These are phyloP conservation scores for Campoplex capitator DNA, from an alignment of 2,888 invertebrate genomes.

Conservation along the genomic window DNA sequence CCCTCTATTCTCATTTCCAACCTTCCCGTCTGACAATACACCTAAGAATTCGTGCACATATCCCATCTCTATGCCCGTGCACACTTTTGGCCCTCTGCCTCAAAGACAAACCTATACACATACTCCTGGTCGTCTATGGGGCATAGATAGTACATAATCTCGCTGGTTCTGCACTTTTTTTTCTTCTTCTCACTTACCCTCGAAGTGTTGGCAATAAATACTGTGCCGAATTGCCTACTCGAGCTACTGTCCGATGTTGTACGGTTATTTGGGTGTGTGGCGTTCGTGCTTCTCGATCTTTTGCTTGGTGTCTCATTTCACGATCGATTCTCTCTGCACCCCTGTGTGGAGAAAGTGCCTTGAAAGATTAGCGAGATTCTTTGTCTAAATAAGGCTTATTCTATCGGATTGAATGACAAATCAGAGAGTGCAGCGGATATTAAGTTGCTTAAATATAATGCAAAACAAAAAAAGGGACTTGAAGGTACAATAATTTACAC, in stretches of 20 bases:
- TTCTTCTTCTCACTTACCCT: conserved; percentile 58
- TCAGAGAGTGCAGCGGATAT: not conserved
- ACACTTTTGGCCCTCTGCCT: conserved; percentile 22
- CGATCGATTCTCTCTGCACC: not conserved
- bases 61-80: conserved; percentile 17
- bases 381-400: not conserved
- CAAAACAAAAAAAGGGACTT: too few relatives aligned
- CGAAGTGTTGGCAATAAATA: conserved; percentile 77
- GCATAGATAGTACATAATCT: conserved; percentile 71
- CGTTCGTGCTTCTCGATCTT: conserved; percentile 31
- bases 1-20: conserved; percentile 42
- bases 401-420: not conserved
- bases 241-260: conserved; percentile 54
- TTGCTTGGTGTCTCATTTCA: not conserved
- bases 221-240: conserved; percentile 71
- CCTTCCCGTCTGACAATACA: conserved; percentile 48
- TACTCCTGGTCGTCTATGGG: conserved; percentile 17
- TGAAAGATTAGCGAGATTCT: not conserved
- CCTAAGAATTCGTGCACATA: conserved; percentile 48
- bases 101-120: conserved; percentile 32
- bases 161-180: conserved; percentile 81
- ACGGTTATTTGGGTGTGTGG: conserved; percentile 49
- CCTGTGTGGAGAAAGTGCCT: not conserved
- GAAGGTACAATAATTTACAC: too few relatives aligned
- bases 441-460: too few relatives aligned